Percentiles rank a stretch among this genome's conserved stretches.
Evolutionary conservation across 1,140 invertebrate species (phyloP).

Genomic region (Papilio polytes): DNA sequence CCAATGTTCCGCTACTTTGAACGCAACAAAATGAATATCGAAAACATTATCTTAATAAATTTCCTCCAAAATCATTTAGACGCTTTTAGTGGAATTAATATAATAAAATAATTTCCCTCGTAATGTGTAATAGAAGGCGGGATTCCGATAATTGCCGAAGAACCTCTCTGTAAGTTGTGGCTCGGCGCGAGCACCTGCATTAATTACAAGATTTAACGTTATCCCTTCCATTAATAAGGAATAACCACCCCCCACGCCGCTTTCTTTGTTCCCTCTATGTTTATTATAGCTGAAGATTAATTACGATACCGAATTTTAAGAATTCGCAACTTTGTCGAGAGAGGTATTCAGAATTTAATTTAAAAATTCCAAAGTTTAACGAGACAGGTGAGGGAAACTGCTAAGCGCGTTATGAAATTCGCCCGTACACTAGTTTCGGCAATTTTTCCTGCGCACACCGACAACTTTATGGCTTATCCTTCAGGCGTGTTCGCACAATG

Average conservation of each 20-base stretch:
- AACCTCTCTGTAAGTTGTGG: conserved; percentile 56
- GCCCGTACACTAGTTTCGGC: conserved; percentile 70
- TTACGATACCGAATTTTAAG: conserved; percentile 79
- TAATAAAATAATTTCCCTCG: conserved; percentile 59
- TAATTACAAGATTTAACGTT: conserved; percentile 77
- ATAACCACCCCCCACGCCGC: conserved; percentile 57
- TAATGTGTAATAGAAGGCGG: conserved; percentile 63
- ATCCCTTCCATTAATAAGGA: conserved; percentile 73
- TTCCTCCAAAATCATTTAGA: conserved; percentile 27
- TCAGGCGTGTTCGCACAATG: conserved; percentile 64
- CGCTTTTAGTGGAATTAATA: conserved; percentile 63
- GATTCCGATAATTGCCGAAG: conserved; percentile 68
- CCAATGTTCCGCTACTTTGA: not conserved
- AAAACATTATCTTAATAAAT: conserved; percentile 19
- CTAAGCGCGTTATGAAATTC: conserved; percentile 81
- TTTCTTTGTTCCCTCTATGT: conserved; percentile 68
- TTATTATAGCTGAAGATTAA: conserved; percentile 78
- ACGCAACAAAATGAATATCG: conserved; percentile 1
- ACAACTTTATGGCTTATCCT: conserved; percentile 76
- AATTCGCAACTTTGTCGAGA: conserved; percentile 79
- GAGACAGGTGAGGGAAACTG: conserved; percentile 80
- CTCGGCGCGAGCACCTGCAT: conserved; percentile 70
- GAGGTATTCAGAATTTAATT: conserved; percentile 79
- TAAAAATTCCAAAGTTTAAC: conserved; percentile 82
- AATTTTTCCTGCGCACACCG: conserved; percentile 71